Evolutionary conservation across 2,888 invertebrate species (phyloP).

Genomic region (Volucella bombylans): DNA sequence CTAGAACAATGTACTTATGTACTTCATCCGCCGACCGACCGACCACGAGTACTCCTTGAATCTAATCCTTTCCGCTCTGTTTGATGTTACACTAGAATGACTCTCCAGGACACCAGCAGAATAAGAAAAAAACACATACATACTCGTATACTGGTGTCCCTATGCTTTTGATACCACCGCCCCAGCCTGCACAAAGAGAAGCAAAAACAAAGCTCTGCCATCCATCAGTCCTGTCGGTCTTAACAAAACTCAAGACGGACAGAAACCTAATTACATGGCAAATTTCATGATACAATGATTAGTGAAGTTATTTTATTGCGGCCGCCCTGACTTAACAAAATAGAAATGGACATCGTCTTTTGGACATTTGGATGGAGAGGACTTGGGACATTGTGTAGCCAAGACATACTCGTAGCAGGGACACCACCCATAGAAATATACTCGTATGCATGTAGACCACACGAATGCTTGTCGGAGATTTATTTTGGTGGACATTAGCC

Average conservation of each 20-base stretch:
- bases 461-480: conserved; percentile 41
- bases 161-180: neutral
- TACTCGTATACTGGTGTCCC: too few relatives aligned
- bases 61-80: conserved; percentile 58
- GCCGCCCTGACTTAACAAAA: conserved; percentile 34
- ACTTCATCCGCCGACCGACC: neutral
- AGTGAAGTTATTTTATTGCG: conserved; percentile 54
- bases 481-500: conserved; percentile 20
- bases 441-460: neutral
- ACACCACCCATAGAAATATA: neutral
- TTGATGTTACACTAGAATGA: conserved; percentile 46
- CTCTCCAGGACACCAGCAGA: conserved; percentile 12
- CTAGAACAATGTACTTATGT: neutral
- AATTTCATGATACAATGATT: conserved; percentile 62
- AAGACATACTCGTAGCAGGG: conserved; percentile 11
- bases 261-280: conserved; percentile 67
- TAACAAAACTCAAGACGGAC: conserved; percentile 35
- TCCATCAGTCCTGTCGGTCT: conserved; percentile 8
- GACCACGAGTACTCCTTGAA: conserved; percentile 14
- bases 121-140: neutral
- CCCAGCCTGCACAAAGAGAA: neutral
- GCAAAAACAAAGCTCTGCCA: conserved; percentile 7
- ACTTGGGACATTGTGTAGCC: neutral
- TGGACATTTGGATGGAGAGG: too few relatives aligned
- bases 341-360: conserved; percentile 22